These are phyloP conservation scores for Alentia gelatinosa DNA, from an alignment of 2,888 invertebrate genomes.

Conservation along the genomic window DNA sequence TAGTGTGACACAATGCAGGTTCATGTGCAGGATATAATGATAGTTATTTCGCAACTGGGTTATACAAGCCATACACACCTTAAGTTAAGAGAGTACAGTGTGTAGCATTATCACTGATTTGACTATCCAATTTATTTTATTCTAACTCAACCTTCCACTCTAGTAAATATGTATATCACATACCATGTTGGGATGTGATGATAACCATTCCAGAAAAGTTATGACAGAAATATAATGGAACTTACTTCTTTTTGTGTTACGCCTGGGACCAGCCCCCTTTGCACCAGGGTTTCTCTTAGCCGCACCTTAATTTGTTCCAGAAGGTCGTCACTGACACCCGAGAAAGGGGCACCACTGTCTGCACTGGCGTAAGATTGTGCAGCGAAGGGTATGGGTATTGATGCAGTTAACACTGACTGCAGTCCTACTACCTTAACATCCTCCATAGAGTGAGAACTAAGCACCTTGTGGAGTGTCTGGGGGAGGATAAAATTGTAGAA, in stretches of 20 bases:
- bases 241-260: not conserved
- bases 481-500: not conserved
- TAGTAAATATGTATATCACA: no score
- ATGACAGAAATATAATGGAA: no score
- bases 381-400: not conserved
- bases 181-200: no score
- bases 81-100: no score
- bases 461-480: slow-evolving; percentile 72
- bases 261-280: not conserved
- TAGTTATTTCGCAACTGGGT: no score
- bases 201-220: no score
- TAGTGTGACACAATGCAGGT: no score
- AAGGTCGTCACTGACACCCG: not conserved
- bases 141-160: no score
- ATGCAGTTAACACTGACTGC: slow-evolving; percentile 50
- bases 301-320: slow-evolving; percentile 11
- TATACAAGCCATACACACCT: no score
- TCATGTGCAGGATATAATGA: no score
- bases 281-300: not conserved
- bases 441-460: slow-evolving; percentile 59
- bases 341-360: slow-evolving; percentile 58
- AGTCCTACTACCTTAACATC: slow-evolving; percentile 70
- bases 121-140: no score
- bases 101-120: no score
- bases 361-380: slow-evolving; percentile 68